Evolutionary conservation across 1,140 invertebrate genomes (phyloP).

Genomic region (Brachionus calyciflorus): DNA sequence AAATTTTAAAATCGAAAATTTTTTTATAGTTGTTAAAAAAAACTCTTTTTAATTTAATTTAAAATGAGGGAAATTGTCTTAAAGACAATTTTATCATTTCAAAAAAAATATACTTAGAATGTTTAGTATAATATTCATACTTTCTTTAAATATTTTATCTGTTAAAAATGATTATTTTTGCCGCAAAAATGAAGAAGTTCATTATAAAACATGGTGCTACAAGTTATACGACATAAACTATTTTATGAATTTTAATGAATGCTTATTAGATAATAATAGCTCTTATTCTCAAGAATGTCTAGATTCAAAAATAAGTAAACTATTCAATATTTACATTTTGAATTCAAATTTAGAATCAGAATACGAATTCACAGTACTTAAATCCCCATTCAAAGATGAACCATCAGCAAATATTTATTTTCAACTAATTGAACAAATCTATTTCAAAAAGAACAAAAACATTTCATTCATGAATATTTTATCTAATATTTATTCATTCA

Average conservation of each 20-base stretch:
- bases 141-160: too few species aligned
- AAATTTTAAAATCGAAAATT: too few species aligned
- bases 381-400: neutral
- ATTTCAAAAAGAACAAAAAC: neutral
- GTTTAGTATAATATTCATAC: too few species aligned
- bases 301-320: neutral
- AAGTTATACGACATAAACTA: neutral
- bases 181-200: neutral
- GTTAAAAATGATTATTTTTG: neutral
- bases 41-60: too few species aligned
- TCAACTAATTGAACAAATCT: neutral
- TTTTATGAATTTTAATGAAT: neutral
- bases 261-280: neutral
- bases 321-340: neutral
- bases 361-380: slow-evolving; percentile 4
- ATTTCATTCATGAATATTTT: neutral
- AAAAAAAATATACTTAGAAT: too few species aligned
- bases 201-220: slow-evolving; percentile 26
- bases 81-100: too few species aligned
- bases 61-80: too few species aligned
- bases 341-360: neutral
- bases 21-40: too few species aligned
- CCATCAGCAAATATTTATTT: neutral
- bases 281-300: neutral
- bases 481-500: neutral